A percentile compares a stretch with the other conserved stretches of the same genome.
These are phyloP conservation scores for Coelopa frigida DNA, from an alignment of 1,140 invertebrate species.

Conservation along the genomic window DNA sequence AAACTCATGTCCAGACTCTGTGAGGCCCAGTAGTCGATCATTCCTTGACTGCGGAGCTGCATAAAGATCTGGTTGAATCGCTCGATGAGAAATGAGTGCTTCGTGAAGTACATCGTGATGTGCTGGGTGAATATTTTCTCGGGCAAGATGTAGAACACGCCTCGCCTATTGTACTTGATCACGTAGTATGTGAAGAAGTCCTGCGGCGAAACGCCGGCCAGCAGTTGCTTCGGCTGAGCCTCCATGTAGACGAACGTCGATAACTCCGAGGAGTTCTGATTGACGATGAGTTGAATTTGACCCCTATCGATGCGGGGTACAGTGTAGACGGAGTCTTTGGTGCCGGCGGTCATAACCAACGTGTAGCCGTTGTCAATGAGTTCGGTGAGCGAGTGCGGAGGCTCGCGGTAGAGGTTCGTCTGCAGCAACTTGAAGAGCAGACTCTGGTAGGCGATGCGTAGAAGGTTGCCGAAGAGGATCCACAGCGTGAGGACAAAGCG, in stretches of 20 bases:
- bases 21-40: slow-evolving; percentile 15
- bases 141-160: slow-evolving; percentile 8
- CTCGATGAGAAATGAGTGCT: slow-evolving; percentile 11
- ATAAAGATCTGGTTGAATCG: slow-evolving; percentile 13
- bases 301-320: background rate
- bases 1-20: too few relatives aligned
- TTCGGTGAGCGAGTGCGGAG: background rate
- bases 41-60: slow-evolving; percentile 11
- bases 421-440: background rate
- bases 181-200: slow-evolving; percentile 11
- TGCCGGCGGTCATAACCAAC: slow-evolving; percentile 3
- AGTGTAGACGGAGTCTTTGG: background rate
- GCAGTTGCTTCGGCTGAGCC: background rate
- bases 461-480: background rate
- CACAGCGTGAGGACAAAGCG: too few relatives aligned
- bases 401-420: background rate
- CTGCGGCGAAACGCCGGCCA: slow-evolving; percentile 7
- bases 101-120: slow-evolving; percentile 14
- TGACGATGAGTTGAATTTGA: slow-evolving; percentile 2
- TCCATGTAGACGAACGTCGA: slow-evolving; percentile 1
- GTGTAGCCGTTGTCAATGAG: background rate
- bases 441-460: background rate
- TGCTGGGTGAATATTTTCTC: slow-evolving; percentile 14
- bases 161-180: background rate
- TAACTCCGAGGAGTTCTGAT: slow-evolving; percentile 7